Evolutionary conservation across 2,797 vertebrate genomes (phyloP), one percentile per base, ranked within the genome.

Genomic region (Arctocebus calabarensis): DNA sequence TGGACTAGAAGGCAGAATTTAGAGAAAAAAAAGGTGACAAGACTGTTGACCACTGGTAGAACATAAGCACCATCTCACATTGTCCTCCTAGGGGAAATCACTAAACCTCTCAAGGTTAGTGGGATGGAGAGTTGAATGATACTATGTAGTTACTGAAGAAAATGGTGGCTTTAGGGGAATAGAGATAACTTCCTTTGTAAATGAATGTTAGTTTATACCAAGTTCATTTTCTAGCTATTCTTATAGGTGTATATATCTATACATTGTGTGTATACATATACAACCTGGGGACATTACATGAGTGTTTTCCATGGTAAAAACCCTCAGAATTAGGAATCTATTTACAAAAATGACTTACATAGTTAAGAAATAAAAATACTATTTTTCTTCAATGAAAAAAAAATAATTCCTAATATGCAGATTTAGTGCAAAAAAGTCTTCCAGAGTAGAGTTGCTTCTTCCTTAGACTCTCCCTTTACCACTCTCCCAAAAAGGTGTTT

Each of bases 331-430:
- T 55, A 8, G 27, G 27, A 3, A 29, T 40, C 19, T 27, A 29
- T 84, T 86, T 84, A 29, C 14, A 89, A 25, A 73, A 87, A 55
- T 23, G 40, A 82, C 13, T 68, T 77, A 94, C 23, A 5, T 84
- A 64, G 4, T 23, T 84, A 43, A 77, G 7, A 82, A 93, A 86
- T 71, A 84, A 0, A 82, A 93, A 79, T 71, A 84, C 0, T 12
- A 71, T 87, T 91, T 57, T 94, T 9, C 0, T 92, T 95, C 34
- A 93, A 57, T 64, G 27, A n/a, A 94, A n/a, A 93, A 91, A 79
- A 82, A 43, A 22, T 32, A 70, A 40, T 77, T 75, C 14, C n/a
- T 73, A 40, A 81, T 20, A 64, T n/a, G n/a, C 4, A 48, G n/a
- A 61, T 61, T 66, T 59, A 73, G 12, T 81, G 25, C 16, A 74